A percentile compares a stretch with the other conserved stretches of the same genome.
These are phyloP conservation scores for Ceratosolen solmsi DNA, from an alignment of 1,140 invertebrate genomes.

Conservation along the genomic window DNA sequence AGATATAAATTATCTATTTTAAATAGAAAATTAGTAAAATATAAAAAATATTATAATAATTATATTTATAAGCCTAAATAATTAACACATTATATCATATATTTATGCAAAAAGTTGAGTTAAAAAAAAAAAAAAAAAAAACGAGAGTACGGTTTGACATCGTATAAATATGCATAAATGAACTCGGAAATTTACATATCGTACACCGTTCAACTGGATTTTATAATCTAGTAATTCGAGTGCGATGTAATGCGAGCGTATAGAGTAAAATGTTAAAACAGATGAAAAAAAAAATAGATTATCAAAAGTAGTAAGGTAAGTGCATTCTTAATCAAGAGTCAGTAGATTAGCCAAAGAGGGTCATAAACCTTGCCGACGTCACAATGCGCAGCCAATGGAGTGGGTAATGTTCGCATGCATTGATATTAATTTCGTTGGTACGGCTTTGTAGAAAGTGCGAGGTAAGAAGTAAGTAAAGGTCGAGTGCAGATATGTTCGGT, in stretches of 20 bases:
- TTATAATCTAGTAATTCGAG: conserved; percentile 11
- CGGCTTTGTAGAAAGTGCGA: background rate
- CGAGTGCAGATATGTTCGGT: background rate
- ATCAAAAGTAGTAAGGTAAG: background rate
- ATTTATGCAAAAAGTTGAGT: too few relatives aligned
- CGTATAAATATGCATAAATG: too few relatives aligned
- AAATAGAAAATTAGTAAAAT: too few relatives aligned
- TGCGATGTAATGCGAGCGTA: background rate
- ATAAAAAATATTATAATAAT: too few relatives aligned
- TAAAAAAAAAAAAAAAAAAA: too few relatives aligned
- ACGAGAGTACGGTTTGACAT: too few relatives aligned
- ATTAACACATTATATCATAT: too few relatives aligned
- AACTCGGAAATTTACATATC: background rate
- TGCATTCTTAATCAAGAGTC: background rate
- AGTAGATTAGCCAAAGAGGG: background rate
- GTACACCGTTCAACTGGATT: background rate
- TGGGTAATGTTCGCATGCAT: background rate
- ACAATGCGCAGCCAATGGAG: background rate
- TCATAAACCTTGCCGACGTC: conserved; percentile 4
- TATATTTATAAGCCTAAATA: too few relatives aligned
- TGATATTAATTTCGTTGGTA: conserved; percentile 11
- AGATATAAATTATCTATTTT: too few relatives aligned
- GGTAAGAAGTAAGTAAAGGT: background rate
- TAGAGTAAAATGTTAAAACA: background rate
- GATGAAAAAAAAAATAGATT: conserved; percentile 18